Conservation (phyloP, 1,140 invertebrate species). For the Drosophila ananassae region DNA sequence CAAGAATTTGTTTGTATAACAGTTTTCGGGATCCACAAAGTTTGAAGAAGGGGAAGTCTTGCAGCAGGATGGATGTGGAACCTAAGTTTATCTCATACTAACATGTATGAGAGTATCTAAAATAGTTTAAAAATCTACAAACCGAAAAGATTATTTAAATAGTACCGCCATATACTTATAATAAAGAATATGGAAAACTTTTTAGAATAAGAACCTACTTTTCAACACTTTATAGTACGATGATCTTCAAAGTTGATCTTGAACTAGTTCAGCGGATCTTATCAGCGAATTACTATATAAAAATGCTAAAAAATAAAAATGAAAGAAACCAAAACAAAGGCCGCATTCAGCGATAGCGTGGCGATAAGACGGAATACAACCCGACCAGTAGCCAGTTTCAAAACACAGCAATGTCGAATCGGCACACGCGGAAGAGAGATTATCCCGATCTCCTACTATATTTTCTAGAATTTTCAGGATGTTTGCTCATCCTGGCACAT, state of each 20-base stretch:
- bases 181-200: no score
- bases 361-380: conserved; percentile 27
- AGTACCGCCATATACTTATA: no score
- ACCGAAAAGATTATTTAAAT: no score
- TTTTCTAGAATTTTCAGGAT: conserved; percentile 2
- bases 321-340: conserved; percentile 12
- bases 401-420: conserved; percentile 37
- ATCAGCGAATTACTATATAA: conserved; percentile 12
- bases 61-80: not conserved
- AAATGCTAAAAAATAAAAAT: conserved; percentile 14
- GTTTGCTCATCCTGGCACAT: conserved; percentile 10
- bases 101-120: no score
- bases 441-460: not conserved
- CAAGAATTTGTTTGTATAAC: not conserved
- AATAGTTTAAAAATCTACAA: no score
- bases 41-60: not conserved
- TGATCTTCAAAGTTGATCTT: conserved; percentile 19
- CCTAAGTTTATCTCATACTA: not conserved
- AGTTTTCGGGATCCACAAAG: not conserved
- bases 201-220: no score
- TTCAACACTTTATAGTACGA: no score
- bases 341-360: conserved; percentile 18
- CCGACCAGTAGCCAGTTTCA: conserved; percentile 22
- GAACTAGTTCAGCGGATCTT: conserved; percentile 23
- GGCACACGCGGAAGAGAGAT: conserved; percentile 26